Evolutionary conservation across 1,140 invertebrate genomes (phyloP), one percentile per base, ranked within the genome.

Genomic region (Drosophila rufa): DNA sequence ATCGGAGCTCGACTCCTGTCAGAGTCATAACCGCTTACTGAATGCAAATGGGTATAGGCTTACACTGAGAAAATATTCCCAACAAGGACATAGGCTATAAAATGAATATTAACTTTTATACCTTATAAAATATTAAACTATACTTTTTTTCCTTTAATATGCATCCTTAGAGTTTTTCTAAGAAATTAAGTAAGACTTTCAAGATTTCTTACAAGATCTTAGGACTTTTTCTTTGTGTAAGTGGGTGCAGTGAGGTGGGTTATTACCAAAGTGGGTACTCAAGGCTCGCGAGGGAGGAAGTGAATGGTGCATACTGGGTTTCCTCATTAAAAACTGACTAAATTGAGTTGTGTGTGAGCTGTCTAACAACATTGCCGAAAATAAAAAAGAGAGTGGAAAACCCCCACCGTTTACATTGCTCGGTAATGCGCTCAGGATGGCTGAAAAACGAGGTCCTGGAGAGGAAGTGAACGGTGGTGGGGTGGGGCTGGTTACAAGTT

Each of bases 261-360:
- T 51, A 46, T 55, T 55, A 17, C 33, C 30, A 15, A 7, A 64
- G 43, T 67, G 14, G 17, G 38, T n/a, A 62, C 66, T 45, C 60
- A 51, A 59, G n/a, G 33, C 25, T 55, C 22, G 70, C 64, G 55
- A 12, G 46, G 22, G 22, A 30, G 33, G 22, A 40, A 38, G 33
- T 46, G 69, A 17, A 12, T 60, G 75, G 51, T 80, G 80, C 77
- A 66, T 38, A 48, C 68, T 47, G 59, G 68, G 61, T 75, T 73
- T 89, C 85, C 84, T 89, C 80, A 89, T 89, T 89, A 89, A 89
- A 89, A 90, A 81, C 78, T 83, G 84, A 75, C 77, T 77, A 90
- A 89, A 90, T 89, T 84, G 84, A 89, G 80, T 89, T 86, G 83
- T 75, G 70, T 73, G 83, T 64, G 74, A 53, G 53, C 47, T 46